Base-by-base conservation (phyloP, 2,888 invertebrate genomes). In the Aspidiotus destructor region DNA sequence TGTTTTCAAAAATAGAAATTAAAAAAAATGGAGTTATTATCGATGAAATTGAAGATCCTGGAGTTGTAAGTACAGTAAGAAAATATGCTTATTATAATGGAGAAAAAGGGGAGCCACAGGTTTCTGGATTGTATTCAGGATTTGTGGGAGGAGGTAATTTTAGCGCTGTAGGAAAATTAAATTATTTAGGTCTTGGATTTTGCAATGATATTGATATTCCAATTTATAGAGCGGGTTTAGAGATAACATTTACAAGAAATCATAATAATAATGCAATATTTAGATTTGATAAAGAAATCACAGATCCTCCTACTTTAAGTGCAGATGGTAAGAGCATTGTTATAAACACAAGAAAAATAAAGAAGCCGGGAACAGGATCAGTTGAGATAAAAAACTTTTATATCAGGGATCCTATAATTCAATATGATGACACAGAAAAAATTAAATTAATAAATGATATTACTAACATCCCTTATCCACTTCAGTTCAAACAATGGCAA, bases 91-190 rank as follows among this genome's bases (percentile, higher is more conserved):
- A 48, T n/a, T 48, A 48, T 48, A 48, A 48, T 48, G 48, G 48
- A 48, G 48, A 48, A 2, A 48, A 48, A 48, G 48, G 48, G n/a
- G 48, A 48, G 11, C 11, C 48, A 48, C 48, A 48, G 48, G 48
- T 48, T 48, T 48, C 48, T 48, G 48, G 48, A 48, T 48, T 48
- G n/a, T 48, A 48, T 48, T 48, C 48, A 48, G 48, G 48, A 48
- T 48, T 48, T 48, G n/a, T 48, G n/a, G n/a, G 48, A 48, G 48
- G 48, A 48, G 48, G 48, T 48, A 48, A 48, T 48, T 48, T 48
- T 48, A 48, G 48, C n/a, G n/a, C 48, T 48, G 48, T 48, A 13
- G 48, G 10, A 11, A 48, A 48, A 48, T 48, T 48, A 48, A 48
- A 48, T 48, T 48, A 48, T 48, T 48, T 48, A n/a, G 6, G n/a